Evolutionary conservation across 2,888 invertebrate genomes (phyloP).

Genomic region (Drosophila atripex): DNA sequence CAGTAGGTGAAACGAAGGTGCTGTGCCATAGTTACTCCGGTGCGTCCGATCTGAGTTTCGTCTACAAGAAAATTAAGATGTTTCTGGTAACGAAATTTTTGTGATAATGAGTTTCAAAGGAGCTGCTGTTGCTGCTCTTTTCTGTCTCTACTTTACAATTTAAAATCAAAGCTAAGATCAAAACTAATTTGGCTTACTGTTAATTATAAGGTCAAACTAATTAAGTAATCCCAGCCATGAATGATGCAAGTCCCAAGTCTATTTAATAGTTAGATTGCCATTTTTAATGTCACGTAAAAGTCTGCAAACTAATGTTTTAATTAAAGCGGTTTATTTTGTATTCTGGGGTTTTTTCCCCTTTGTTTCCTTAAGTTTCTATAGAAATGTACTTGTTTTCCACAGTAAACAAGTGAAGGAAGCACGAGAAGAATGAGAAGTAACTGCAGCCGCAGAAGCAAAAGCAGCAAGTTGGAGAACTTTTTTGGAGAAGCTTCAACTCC

Average conservation of each 20-base stretch:
- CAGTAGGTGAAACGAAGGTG: constrained; percentile 42
- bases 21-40: constrained; percentile 63
- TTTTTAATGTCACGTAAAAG: constrained; percentile 20
- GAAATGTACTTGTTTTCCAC: constrained; percentile 39
- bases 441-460: constrained; percentile 29
- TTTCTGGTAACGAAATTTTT: not conserved
- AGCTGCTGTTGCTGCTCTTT: no score
- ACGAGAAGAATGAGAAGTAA: constrained; percentile 28
- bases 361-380: constrained; percentile 31
- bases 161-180: no score
- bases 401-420: constrained; percentile 37
- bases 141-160: no score
- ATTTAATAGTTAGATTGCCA: constrained; percentile 5
- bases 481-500: constrained; percentile 36
- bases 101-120: not conserved
- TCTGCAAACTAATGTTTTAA: constrained; percentile 26
- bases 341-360: constrained; percentile 1
- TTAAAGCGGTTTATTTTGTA: constrained; percentile 26
- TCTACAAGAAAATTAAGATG: constrained; percentile 11
- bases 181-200: not conserved
- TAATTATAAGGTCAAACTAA: not conserved
- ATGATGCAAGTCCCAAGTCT: no score
- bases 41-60: constrained; percentile 55
- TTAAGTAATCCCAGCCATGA: not conserved
- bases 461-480: constrained; percentile 34